Conservation (phyloP, 2,113 vertebrate species). For the Boleophthalmus pectinirostris region DNA sequence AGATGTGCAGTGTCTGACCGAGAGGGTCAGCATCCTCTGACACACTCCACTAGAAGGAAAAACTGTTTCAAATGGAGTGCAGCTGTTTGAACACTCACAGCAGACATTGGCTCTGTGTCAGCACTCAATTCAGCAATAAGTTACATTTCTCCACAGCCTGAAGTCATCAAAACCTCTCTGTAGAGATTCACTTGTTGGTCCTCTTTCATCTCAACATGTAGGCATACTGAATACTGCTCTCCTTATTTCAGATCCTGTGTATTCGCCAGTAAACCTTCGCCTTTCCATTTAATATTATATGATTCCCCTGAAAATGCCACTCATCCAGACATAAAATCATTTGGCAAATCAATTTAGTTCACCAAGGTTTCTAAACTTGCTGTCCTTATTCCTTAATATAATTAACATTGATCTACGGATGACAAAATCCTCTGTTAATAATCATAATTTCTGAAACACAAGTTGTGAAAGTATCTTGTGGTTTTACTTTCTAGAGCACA, state of each 20-base stretch:
- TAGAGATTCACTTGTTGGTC: slow-evolving; percentile 7
- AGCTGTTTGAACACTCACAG: slow-evolving; percentile 26
- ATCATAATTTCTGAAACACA: slow-evolving; percentile 8
- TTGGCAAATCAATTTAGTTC: slow-evolving; percentile 14
- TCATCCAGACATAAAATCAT: not conserved
- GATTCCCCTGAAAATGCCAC: not conserved
- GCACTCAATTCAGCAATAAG: slow-evolving; percentile 21
- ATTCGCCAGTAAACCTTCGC: not conserved
- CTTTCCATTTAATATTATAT: not conserved
- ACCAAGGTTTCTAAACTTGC: slow-evolving; percentile 39
- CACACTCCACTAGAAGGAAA: slow-evolving; percentile 16
- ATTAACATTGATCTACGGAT: slow-evolving; percentile 37
- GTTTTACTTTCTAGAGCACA: slow-evolving; percentile 27
- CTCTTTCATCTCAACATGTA: slow-evolving; percentile 23
- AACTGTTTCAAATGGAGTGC: not conserved
- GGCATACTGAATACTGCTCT: not conserved
- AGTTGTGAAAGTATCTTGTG: slow-evolving; percentile 19
- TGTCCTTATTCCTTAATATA: slow-evolving; percentile 8
- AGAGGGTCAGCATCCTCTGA: slow-evolving; percentile 90
- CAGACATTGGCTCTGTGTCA: slow-evolving; percentile 11
- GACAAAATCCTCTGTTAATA: slow-evolving; percentile 34
- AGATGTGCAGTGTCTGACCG: slow-evolving; percentile 86
- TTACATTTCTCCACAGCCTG: slow-evolving; percentile 21
- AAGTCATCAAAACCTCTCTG: slow-evolving; percentile 8
- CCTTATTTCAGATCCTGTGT: slow-evolving; percentile 14